phyloP scores from a whole-genome alignment of 2,113 vertebrate genomes.

The Apteryx mantelli region DNA sequence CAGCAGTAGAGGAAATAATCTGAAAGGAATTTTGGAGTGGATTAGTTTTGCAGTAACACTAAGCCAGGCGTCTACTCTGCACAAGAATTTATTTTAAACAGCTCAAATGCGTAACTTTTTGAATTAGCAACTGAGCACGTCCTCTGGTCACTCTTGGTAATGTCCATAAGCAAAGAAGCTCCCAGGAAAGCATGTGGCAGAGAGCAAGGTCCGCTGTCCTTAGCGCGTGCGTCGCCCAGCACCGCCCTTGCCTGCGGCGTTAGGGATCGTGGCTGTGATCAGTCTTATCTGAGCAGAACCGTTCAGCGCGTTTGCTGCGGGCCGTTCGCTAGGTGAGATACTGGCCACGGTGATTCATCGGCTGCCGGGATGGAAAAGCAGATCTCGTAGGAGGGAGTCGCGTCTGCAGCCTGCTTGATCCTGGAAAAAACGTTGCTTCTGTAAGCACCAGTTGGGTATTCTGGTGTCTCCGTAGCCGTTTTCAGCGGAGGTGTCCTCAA shows the following conservation, averaged over 20 bases:
- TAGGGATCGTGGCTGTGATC: not conserved
- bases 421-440: not conserved
- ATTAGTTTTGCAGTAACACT: conserved; percentile 44
- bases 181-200: not conserved
- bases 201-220: not conserved
- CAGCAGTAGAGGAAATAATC: not conserved
- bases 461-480: not conserved
- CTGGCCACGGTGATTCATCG: not conserved
- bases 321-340: not conserved
- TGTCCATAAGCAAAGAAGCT: not conserved
- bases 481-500: not conserved
- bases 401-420: not conserved
- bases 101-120: conserved; percentile 30
- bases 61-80: not conserved
- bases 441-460: not conserved
- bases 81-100: conserved; percentile 10
- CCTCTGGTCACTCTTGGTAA: not conserved
- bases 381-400: fast-evolving
- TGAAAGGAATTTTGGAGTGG: not conserved
- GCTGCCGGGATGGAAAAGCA: not conserved
- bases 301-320: conserved; percentile 14
- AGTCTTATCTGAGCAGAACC: not conserved
- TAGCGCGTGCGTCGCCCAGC: not conserved
- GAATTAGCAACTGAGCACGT: not conserved
- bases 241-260: not conserved